Evolutionary conservation across 2,888 invertebrate genomes (phyloP), one percentile per base, ranked within the genome.

Genomic region (Metalampra italica): DNA sequence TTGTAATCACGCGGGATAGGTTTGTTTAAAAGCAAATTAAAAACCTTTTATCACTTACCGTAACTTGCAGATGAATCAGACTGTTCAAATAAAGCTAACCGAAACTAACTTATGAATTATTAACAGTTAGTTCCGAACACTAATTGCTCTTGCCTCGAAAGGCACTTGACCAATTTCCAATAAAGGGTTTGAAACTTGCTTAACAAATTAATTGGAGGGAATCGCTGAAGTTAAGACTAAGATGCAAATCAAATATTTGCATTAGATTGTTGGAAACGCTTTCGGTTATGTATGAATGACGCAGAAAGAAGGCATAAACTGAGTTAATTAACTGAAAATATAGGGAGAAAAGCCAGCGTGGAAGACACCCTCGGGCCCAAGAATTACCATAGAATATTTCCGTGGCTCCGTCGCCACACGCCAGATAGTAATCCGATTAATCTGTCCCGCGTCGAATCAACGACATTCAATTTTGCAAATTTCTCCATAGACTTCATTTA

Each of bases 351-450:
- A 51, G 53, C 9, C 7, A n/a, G 9, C 14, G 9, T n/a, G 43
- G 36, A n/a, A 34, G 12, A 9, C 12, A 11, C 14, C 29, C 11
- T 11, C 9, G 44, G 39, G 53, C 49, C 51, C 43, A 29, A 43
- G 47, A 53, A 56, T 55, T 47, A 46, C 43, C 47, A 44, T 46
- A 40, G 46, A 43, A 50, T 29, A 53, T 47, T 54, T 49, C 50
- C 42, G 49, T 22, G 44, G 29, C 30, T 30, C 13, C 46, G 46
- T 40, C 42, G 46, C 49, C 47, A 42, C 39, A 40, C 50, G 44
- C 46, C 42, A 32, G 52, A 50, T 51, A 30, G 43, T 48, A 54
- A 54, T 54, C 54, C 43, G 47, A 54, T 59, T 59, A 54, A 50
- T 53, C 29, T 43, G 48, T 53, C 51, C 47, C 47, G 34, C 12